Conservation (phyloP, 2,797 vertebrate genomes). For the Poeciliopsis infans region DNA sequence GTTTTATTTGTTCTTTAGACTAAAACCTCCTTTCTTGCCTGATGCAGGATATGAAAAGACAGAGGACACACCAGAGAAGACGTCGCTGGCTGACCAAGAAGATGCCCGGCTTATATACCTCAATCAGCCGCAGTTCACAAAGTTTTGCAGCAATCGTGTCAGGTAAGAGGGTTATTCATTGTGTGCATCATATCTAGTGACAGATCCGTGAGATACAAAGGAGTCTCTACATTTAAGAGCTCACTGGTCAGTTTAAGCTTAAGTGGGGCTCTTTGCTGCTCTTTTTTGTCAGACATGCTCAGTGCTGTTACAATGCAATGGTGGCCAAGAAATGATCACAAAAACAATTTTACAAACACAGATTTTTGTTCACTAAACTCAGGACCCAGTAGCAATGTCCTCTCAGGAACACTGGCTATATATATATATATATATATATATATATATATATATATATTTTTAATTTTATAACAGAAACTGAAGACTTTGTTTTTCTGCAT, state of each 20-base stretch:
- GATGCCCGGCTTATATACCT: slow-evolving; percentile 93
- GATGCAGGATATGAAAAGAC: slow-evolving; percentile 96
- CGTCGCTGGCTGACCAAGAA: slow-evolving; percentile 94
- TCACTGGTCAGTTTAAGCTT: not conserved
- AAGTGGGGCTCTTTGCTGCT: not conserved
- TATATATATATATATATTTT: not conserved
- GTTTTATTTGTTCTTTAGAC: slow-evolving; percentile 10
- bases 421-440: not conserved
- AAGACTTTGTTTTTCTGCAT: not conserved
- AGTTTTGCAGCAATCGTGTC: slow-evolving; percentile 97
- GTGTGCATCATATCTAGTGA: not conserved
- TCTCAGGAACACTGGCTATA: not conserved
- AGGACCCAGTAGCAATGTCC: not conserved
- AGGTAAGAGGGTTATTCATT: slow-evolving; percentile 77
- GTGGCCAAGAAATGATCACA: not conserved
- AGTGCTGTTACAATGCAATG: not conserved
- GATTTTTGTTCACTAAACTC: not conserved
- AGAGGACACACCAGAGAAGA: slow-evolving; percentile 92
- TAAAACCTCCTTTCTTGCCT: slow-evolving; percentile 26
- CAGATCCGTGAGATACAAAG: not conserved
- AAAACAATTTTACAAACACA: slow-evolving; percentile 4
- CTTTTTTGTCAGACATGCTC: not conserved
- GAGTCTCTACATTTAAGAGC: not conserved
- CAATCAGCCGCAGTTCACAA: slow-evolving; percentile 94
- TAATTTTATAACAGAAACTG: not conserved